These are phyloP conservation scores for Hoplodrina ambigua DNA, from an alignment of 2,888 invertebrate genomes.

Conservation along the genomic window DNA sequence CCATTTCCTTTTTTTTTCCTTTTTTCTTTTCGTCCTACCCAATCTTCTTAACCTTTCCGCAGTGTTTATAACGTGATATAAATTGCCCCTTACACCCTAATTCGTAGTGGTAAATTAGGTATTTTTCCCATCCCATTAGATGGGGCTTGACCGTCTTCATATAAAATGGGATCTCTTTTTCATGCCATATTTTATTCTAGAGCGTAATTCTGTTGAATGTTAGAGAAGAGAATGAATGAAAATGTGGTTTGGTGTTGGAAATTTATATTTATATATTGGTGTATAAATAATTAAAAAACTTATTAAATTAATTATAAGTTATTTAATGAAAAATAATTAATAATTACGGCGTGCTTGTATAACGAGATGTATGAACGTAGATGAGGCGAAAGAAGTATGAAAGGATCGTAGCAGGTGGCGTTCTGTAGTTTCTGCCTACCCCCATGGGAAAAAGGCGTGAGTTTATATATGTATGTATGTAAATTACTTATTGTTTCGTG, in stretches of 20 bases:
- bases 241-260: not conserved
- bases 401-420: too few species aligned
- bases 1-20: not conserved
- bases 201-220: not conserved
- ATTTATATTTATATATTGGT: not conserved
- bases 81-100: conserved; percentile 10
- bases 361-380: too few species aligned
- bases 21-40: not conserved
- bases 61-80: not conserved
- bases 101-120: conserved; percentile 1
- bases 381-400: too few species aligned
- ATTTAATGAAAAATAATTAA: too few species aligned
- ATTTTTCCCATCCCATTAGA: conserved; percentile 12
- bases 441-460: too few species aligned
- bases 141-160: conserved; percentile 5
- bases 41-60: not conserved
- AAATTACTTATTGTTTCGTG: too few species aligned
- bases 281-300: too few species aligned
- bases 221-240: not conserved
- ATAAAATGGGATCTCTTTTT: conserved; percentile 6
- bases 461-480: too few species aligned
- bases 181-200: not conserved
- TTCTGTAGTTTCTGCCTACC: too few species aligned
- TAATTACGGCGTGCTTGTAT: too few species aligned
- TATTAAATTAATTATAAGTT: too few species aligned